Conservation (phyloP, 2,888 invertebrate genomes). For the Lepidocyrtoides sp. region DNA sequence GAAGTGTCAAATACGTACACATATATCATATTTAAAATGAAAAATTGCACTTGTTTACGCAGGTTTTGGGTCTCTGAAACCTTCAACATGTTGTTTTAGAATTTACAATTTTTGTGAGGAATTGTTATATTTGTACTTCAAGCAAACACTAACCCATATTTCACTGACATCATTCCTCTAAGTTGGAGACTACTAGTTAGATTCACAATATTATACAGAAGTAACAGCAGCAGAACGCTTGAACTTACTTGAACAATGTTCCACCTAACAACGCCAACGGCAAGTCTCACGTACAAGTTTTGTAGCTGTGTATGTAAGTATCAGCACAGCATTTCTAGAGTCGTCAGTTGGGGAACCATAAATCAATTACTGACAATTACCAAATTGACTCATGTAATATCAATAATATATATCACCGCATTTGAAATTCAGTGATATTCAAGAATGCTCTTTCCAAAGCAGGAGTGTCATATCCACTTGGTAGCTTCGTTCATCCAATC, state of each 20-base stretch:
- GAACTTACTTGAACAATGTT: neutral
- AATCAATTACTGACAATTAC: conserved; percentile 76
- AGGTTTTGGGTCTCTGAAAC: too few relatives aligned
- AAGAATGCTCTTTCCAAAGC: conserved; percentile 13
- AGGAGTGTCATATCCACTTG: conserved; percentile 43
- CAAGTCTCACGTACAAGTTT: neutral
- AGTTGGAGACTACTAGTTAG: too few relatives aligned
- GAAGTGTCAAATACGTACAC: too few relatives aligned
- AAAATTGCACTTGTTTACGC: too few relatives aligned
- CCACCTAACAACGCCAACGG: neutral
- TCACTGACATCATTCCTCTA: too few relatives aligned
- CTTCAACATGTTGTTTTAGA: too few relatives aligned
- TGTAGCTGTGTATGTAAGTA: neutral
- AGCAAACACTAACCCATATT: too few relatives aligned
- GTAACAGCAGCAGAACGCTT: neutral
- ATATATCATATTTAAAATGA: too few relatives aligned
- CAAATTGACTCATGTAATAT: conserved; percentile 68
- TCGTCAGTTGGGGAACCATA: conserved; percentile 58
- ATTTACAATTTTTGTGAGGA: too few relatives aligned
- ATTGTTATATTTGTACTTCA: too few relatives aligned
- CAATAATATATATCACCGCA: too few relatives aligned
- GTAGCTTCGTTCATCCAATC: neutral
- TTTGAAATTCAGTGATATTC: conserved; percentile 63
- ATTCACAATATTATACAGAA: neutral
- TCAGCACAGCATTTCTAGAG: conserved; percentile 3